Evolutionary conservation across 2,113 vertebrate genomes (phyloP).

Genomic region (Halichoerus grypus): DNA sequence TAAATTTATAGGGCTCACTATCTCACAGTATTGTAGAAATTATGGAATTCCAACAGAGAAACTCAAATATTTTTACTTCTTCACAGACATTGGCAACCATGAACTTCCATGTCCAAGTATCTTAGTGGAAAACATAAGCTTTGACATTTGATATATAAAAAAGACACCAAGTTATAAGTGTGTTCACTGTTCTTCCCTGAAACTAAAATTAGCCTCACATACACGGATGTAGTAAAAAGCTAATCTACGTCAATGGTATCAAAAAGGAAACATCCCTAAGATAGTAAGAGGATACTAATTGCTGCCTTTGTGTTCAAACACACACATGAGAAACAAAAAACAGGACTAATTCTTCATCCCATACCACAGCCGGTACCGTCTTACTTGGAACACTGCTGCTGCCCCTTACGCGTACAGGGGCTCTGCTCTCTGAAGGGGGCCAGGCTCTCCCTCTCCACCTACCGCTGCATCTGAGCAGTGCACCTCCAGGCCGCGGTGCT

Average conservation of each 20-base stretch:
- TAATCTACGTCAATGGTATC: not conserved
- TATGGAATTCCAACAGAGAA: not conserved
- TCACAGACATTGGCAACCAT: not conserved
- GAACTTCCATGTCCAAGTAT: not conserved
- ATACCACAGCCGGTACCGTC: not conserved
- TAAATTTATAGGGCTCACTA: not conserved
- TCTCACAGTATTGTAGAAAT: not conserved
- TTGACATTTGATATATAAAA: not conserved
- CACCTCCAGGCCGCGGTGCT: accelerated
- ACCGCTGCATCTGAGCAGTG: not conserved
- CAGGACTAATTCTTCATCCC: not conserved
- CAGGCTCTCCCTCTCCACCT: not conserved
- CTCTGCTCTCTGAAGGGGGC: not conserved
- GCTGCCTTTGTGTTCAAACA: not conserved
- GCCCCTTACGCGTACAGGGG: not conserved
- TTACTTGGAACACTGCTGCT: not conserved
- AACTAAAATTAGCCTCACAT: slow-evolving; percentile 14
- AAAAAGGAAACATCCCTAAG: slow-evolving; percentile 23
- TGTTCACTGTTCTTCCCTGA: not conserved
- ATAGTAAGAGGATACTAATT: not conserved
- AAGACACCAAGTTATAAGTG: not conserved
- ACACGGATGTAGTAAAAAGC: not conserved
- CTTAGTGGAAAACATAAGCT: not conserved
- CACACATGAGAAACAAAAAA: not conserved
- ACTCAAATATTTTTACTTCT: slow-evolving; percentile 10